phyloP scores from a whole-genome alignment of 2,113 vertebrate species.

The Sorex fumeus region DNA sequence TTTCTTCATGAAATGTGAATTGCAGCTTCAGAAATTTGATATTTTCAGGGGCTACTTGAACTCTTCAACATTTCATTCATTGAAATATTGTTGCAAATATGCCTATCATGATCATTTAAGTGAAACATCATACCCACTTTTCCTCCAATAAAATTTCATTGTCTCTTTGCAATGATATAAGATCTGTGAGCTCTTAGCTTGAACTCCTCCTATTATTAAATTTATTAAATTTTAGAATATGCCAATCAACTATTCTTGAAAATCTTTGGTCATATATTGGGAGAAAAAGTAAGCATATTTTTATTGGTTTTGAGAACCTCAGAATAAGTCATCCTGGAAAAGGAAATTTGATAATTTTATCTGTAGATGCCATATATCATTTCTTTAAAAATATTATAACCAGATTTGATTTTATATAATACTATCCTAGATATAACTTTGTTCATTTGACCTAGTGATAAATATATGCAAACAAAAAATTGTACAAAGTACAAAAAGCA shows the following conservation, averaged over 20 bases:
- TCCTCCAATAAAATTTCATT: constrained; percentile 23
- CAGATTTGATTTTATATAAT: not conserved
- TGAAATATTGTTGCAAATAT: constrained; percentile 32
- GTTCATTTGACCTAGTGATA: not conserved
- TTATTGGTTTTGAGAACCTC: not conserved
- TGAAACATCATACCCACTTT: constrained; percentile 4
- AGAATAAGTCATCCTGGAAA: not conserved
- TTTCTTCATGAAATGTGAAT: constrained; percentile 52
- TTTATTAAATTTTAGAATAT: not conserved
- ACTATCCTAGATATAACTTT: not conserved
- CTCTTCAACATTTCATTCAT: not conserved
- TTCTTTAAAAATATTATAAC: not conserved
- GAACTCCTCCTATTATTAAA: not conserved
- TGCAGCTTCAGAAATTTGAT: constrained; percentile 57
- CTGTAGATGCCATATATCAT: not conserved
- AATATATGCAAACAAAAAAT: not conserved
- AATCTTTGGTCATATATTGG: not conserved
- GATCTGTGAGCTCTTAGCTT: not conserved
- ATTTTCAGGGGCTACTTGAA: constrained; percentile 38
- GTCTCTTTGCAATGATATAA: not conserved
- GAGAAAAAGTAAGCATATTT: not conserved
- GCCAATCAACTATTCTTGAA: not conserved
- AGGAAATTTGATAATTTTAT: constrained; percentile 7
- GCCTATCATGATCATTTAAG: not conserved
- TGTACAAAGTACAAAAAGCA: not conserved